A percentile compares a stretch with the other conserved stretches of the same genome.
Conservation (phyloP, 2,113 vertebrate genomes). For the Malurus elegans region DNA sequence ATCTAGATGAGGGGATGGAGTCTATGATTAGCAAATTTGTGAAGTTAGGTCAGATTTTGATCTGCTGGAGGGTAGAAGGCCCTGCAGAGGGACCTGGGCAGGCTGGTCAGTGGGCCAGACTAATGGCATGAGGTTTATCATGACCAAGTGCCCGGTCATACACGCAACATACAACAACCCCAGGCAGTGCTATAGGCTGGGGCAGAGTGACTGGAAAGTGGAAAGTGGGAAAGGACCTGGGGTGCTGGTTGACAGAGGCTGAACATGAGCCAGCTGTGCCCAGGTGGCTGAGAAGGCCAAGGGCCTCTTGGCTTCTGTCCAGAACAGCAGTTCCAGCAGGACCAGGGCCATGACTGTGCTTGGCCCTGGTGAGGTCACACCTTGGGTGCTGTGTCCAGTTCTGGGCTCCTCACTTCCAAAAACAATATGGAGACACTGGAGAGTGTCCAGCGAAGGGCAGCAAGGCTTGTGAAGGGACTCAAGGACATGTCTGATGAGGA, state of each 20-base stretch:
- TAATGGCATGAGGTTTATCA: not conserved
- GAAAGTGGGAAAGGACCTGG: not conserved
- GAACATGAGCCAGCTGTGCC: not conserved
- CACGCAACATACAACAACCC: rapidly evolving
- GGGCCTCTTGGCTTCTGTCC: not conserved
- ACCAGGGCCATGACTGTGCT: not conserved
- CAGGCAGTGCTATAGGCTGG: not conserved
- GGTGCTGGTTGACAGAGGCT: not conserved
- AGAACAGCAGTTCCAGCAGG: not conserved
- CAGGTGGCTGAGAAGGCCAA: not conserved
- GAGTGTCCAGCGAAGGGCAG: not conserved
- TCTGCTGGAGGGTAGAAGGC: not conserved
- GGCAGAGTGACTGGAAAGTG: not conserved
- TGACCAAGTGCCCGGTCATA: not conserved
- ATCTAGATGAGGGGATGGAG: too few relatives aligned
- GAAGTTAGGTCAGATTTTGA: not conserved
- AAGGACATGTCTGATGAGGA: not conserved
- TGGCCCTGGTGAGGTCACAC: not conserved
- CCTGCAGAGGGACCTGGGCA: too few relatives aligned
- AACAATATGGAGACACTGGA: not conserved
- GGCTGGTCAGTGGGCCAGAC: not conserved
- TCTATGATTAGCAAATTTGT: not conserved
- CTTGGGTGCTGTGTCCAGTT: not conserved
- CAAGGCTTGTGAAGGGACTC: not conserved
- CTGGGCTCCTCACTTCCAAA: not conserved